Evolutionary conservation across 2,113 vertebrate species (phyloP).

Genomic region (Actenoides hombroni): DNA sequence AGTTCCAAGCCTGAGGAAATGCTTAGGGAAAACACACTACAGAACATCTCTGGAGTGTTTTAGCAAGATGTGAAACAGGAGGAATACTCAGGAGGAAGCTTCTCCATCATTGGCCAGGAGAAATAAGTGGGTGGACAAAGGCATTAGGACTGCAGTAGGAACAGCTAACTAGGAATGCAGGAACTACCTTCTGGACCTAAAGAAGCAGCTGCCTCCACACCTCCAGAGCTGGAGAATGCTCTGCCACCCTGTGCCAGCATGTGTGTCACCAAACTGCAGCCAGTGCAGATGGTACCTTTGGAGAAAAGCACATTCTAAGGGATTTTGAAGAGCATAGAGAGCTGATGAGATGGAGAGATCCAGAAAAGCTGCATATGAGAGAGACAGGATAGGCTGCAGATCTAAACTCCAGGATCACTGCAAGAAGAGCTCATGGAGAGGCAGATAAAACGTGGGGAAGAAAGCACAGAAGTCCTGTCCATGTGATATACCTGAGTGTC

Average conservation of each 20-base stretch:
- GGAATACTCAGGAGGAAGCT: background rate
- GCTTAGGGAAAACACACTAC: background rate
- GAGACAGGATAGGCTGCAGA: background rate
- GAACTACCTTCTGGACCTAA: background rate
- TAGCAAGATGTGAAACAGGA: background rate
- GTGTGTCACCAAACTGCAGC: background rate
- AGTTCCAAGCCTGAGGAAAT: slow-evolving; percentile 32
- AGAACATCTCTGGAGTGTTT: background rate
- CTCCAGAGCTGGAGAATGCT: background rate
- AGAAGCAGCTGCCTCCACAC: background rate
- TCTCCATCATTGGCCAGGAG: background rate
- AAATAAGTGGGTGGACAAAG: background rate
- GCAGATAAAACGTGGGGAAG: background rate
- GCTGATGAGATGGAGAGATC: background rate
- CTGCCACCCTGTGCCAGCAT: background rate
- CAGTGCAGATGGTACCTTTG: background rate
- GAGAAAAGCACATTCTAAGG: background rate
- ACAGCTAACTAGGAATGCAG: background rate
- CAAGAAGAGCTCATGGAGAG: background rate
- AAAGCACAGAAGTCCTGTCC: background rate
- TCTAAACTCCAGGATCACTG: background rate
- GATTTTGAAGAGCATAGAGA: background rate
- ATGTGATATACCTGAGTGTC: background rate
- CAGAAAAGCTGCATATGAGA: background rate
- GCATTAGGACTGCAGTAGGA: background rate